These are phyloP conservation scores for Amblyornis subalaris DNA, from an alignment of 2,113 vertebrate genomes.

Conservation along the genomic window DNA sequence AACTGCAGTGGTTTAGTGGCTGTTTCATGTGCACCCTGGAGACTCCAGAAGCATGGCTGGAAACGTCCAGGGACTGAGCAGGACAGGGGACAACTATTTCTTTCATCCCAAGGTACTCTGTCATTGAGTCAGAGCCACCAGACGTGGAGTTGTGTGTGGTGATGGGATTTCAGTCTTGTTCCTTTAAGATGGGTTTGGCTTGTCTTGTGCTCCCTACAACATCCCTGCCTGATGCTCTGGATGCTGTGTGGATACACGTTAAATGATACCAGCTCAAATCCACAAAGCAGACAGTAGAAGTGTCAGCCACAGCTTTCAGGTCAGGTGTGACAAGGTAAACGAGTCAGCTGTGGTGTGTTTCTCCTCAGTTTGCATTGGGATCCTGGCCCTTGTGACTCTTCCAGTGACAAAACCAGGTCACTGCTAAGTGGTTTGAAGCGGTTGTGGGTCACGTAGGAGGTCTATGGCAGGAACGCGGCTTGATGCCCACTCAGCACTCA, in stretches of 20 bases:
- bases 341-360: not conserved
- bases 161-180: not conserved
- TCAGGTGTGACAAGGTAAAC: not conserved
- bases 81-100: not conserved
- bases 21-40: not conserved
- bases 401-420: not conserved
- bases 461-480: not conserved
- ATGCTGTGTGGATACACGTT: not conserved
- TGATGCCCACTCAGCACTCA: not conserved
- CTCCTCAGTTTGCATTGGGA: not conserved
- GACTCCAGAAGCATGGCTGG: not conserved
- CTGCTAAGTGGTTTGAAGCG: constrained; percentile 9
- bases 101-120: not conserved
- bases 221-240: not conserved
- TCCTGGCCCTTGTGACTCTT: not conserved
- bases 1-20: rapidly evolving
- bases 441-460: not conserved
- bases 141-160: rapidly evolving
- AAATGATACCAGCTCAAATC: not conserved
- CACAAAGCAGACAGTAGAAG: not conserved
- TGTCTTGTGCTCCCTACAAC: not conserved
- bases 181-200: not conserved
- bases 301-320: not conserved
- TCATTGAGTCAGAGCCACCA: not conserved
- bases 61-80: not conserved